Evolutionary conservation across 2,888 invertebrate species (phyloP).

Genomic region (Campoplex nolae): DNA sequence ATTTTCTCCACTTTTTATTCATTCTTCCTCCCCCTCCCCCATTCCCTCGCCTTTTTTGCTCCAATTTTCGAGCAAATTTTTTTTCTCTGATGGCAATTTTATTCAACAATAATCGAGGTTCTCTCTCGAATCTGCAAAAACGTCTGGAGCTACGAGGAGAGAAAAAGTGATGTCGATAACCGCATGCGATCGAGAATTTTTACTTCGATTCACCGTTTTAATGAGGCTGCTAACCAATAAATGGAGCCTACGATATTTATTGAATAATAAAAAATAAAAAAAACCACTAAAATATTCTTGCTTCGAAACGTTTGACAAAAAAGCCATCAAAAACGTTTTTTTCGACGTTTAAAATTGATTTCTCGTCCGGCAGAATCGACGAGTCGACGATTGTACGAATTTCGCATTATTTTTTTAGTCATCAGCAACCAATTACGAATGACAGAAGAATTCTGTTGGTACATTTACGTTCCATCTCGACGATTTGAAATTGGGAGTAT

Average conservation of each 20-base stretch:
- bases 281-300: neutral
- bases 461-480: neutral
- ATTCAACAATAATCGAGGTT: neutral
- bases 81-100: conserved; percentile 13
- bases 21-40: neutral
- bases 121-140: neutral
- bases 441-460: neutral
- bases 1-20: neutral
- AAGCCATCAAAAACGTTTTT: neutral
- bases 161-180: conserved; percentile 15
- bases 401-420: neutral
- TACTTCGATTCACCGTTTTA: conserved; percentile 28
- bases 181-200: conserved; percentile 1
- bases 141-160: neutral
- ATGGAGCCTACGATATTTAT: neutral
- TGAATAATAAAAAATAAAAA: no score
- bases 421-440: neutral
- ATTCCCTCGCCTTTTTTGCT: neutral
- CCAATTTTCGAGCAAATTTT: conserved; percentile 9
- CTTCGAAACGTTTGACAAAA: neutral
- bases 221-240: neutral
- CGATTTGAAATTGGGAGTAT: neutral
- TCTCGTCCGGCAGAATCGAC: no score
- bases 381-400: no score
- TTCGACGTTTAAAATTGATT: neutral